Conservation (phyloP, 2,888 invertebrate species). For the Tubulanus polymorphus region DNA sequence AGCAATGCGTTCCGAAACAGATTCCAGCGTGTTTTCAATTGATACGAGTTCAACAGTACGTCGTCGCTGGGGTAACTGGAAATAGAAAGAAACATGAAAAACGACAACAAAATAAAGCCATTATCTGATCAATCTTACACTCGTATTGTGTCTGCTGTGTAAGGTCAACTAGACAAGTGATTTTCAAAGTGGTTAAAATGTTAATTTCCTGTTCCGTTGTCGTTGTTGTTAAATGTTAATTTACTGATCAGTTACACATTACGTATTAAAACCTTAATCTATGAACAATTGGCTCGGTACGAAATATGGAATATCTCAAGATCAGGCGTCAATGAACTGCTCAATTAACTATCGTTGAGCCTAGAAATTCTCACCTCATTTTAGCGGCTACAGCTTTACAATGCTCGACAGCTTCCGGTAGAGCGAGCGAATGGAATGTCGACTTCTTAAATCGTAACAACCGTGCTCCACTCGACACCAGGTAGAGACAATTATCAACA, state of each 20-base stretch:
- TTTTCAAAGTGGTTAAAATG: no score
- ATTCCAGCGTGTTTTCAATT: slow-evolving; percentile 27
- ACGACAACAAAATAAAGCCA: not conserved
- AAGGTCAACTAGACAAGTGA: no score
- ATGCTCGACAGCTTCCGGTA: slow-evolving; percentile 26
- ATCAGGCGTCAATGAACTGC: no score
- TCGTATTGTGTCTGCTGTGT: not conserved
- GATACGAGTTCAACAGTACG: slow-evolving; percentile 26
- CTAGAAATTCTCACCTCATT: slow-evolving; percentile 26
- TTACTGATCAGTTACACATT: no score
- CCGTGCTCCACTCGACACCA: slow-evolving; percentile 33
- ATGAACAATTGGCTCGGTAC: no score
- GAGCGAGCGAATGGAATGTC: slow-evolving; percentile 25
- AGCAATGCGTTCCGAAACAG: no score
- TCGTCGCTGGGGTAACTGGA: slow-evolving; percentile 29
- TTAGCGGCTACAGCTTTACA: slow-evolving; percentile 24
- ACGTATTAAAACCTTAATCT: no score
- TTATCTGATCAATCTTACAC: not conserved
- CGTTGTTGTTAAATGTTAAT: no score
- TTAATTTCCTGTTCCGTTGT: no score
- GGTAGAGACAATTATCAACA: no score
- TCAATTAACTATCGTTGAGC: no score
- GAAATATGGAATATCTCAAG: no score
- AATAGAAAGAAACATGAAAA: slow-evolving; percentile 5
- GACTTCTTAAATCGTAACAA: slow-evolving; percentile 28